Evolutionary conservation across 2,888 invertebrate genomes (phyloP).

Genomic region (Agrotis exclamationis): DNA sequence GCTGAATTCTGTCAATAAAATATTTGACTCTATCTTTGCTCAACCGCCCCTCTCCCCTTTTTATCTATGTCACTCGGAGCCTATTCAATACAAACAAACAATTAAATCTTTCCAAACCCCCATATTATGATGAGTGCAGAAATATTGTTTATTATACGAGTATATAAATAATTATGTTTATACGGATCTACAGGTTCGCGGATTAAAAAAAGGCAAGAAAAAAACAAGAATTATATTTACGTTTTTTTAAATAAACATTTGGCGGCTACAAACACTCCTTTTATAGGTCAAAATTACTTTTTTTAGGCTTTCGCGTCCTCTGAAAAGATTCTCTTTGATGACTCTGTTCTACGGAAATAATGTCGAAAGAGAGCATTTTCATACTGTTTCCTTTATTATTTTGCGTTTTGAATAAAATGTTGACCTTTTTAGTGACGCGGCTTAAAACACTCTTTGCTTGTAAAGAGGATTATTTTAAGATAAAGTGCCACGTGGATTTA

Average conservation of each 20-base stretch:
- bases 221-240: constrained; percentile 28
- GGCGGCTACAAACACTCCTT: constrained; percentile 48
- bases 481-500: not conserved
- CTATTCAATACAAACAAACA: too few relatives aligned
- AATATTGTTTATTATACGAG: too few relatives aligned
- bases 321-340: constrained; percentile 56
- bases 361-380: constrained; percentile 51
- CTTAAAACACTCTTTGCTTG: constrained; percentile 21
- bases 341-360: constrained; percentile 55
- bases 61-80: too few relatives aligned
- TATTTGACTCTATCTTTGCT: too few relatives aligned
- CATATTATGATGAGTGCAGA: too few relatives aligned
- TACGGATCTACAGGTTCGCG: not conserved
- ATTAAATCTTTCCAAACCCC: too few relatives aligned
- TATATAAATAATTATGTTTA: too few relatives aligned
- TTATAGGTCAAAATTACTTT: constrained; percentile 61
- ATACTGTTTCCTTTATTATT: constrained; percentile 57
- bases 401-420: constrained; percentile 47
- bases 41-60: too few relatives aligned
- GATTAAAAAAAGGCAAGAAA: constrained; percentile 8
- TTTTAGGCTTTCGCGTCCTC: constrained; percentile 53
- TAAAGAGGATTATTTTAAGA: constrained; percentile 6
- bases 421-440: constrained; percentile 26
- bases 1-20: too few relatives aligned
- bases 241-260: constrained; percentile 43